A percentile compares a stretch with the other conserved stretches of the same genome.
Evolutionary conservation across 2,113 vertebrate genomes (phyloP).

Genomic region (Centropus unirufus): DNA sequence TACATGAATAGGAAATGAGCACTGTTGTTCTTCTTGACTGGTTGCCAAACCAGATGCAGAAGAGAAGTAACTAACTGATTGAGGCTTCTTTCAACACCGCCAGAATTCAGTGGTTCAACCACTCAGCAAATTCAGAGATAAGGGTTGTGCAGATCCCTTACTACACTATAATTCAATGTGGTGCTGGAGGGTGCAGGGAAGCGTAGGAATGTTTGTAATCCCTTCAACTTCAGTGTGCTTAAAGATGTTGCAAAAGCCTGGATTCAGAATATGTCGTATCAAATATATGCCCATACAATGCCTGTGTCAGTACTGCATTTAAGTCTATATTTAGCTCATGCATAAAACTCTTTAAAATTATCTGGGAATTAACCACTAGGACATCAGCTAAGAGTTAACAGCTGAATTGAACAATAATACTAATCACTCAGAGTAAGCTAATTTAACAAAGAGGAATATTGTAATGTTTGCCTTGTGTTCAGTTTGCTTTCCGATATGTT

Average conservation of each 20-base stretch:
- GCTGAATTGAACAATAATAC: background rate
- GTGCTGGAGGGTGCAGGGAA: background rate
- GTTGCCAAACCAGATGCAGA: conserved; percentile 46
- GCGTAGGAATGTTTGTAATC: background rate
- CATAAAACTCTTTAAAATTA: conserved; percentile 18
- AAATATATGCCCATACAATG: background rate
- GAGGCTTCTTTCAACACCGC: background rate
- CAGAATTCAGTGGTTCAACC: background rate
- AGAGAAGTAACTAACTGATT: background rate
- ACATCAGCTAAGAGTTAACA: conserved; percentile 33
- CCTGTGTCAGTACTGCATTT: background rate
- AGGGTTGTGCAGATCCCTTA: background rate
- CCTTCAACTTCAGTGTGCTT: background rate
- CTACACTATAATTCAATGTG: background rate
- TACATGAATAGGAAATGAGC: background rate
- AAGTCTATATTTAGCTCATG: background rate
- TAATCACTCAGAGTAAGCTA: conserved; percentile 27
- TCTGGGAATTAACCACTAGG: background rate
- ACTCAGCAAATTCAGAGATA: background rate
- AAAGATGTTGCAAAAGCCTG: background rate
- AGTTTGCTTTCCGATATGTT: background rate
- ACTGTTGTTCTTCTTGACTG: background rate
- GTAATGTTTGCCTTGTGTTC: background rate
- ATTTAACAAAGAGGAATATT: background rate
- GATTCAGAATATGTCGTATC: background rate